phyloP scores from a whole-genome alignment of 2,113 vertebrate genomes.

The Esox niger region DNA sequence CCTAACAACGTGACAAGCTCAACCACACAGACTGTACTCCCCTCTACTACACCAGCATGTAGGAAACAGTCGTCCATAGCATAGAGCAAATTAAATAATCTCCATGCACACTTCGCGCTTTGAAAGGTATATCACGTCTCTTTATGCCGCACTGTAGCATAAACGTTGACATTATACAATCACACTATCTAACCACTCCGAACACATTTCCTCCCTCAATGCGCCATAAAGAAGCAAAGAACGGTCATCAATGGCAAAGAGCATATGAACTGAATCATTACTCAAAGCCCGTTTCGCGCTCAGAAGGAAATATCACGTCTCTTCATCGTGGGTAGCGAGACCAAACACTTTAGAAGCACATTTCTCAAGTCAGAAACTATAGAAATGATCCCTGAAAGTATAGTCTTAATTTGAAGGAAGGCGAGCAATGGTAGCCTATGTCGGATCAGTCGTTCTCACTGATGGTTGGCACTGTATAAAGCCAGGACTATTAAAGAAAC shows the following conservation, averaged over 20 bases:
- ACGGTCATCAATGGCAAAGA: conserved; percentile 56
- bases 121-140: too few species aligned
- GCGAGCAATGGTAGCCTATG: fast-evolving
- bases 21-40: too few species aligned
- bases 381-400: conserved; percentile 72
- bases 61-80: too few species aligned
- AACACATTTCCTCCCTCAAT: conserved; percentile 41
- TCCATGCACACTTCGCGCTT: too few species aligned
- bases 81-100: too few species aligned
- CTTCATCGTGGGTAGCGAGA: conserved; percentile 58
- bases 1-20: too few species aligned
- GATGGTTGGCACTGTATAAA: not conserved
- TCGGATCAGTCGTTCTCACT: not conserved
- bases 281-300: conserved; percentile 40
- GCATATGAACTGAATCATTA: conserved; percentile 28
- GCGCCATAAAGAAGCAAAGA: not conserved
- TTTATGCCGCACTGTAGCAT: too few species aligned
- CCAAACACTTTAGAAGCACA: conserved; percentile 61
- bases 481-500: not conserved
- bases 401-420: conserved; percentile 1
- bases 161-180: too few species aligned
- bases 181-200: conserved; percentile 45
- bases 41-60: too few species aligned
- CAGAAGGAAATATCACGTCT: conserved; percentile 46
- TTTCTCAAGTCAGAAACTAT: conserved; percentile 60